Percentiles rank a stretch among this genome's conserved stretches.
These are phyloP conservation scores for Mesaphorura yosii DNA, from an alignment of 1,140 invertebrate species.

Conservation along the genomic window DNA sequence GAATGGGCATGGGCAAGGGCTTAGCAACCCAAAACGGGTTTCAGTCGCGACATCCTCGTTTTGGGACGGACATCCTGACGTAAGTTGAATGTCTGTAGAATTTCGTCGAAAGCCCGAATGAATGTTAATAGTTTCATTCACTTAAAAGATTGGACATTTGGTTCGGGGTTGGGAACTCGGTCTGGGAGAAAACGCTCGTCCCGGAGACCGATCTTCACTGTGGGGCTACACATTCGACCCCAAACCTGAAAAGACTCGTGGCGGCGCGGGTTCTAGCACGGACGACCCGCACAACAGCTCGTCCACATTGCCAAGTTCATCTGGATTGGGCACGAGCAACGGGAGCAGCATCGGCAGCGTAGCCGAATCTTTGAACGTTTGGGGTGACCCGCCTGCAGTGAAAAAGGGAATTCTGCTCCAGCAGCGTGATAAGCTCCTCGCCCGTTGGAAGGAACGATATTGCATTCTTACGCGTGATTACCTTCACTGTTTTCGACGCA, in stretches of 20 bases:
- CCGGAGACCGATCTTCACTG: background rate
- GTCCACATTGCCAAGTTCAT: constrained; percentile 3
- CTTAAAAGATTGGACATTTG: background rate
- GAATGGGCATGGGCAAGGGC: too few species aligned
- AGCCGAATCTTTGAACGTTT: constrained; percentile 24
- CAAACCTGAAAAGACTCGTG: background rate
- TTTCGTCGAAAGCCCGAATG: background rate
- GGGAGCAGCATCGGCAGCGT: constrained; percentile 1
- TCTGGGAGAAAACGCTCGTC: background rate
- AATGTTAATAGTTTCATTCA: background rate
- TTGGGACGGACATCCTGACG: constrained; percentile 26
- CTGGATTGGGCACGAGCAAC: constrained; percentile 2
- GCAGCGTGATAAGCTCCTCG: constrained; percentile 53
- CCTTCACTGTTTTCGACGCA: constrained; percentile 54
- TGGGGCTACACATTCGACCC: background rate
- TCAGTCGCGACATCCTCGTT: constrained; percentile 26
- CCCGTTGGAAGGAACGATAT: constrained; percentile 50
- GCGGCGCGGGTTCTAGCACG: background rate
- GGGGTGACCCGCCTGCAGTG: constrained; percentile 30
- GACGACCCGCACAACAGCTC: constrained; percentile 4
- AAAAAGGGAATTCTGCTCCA: constrained; percentile 49
- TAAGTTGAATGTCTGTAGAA: constrained; percentile 7
- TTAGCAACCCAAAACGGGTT: constrained; percentile 26
- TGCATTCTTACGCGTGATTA: constrained; percentile 45
- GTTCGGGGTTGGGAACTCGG: background rate